Base-by-base conservation (phyloP, 2,113 vertebrate genomes). In the Natator depressus region DNA sequence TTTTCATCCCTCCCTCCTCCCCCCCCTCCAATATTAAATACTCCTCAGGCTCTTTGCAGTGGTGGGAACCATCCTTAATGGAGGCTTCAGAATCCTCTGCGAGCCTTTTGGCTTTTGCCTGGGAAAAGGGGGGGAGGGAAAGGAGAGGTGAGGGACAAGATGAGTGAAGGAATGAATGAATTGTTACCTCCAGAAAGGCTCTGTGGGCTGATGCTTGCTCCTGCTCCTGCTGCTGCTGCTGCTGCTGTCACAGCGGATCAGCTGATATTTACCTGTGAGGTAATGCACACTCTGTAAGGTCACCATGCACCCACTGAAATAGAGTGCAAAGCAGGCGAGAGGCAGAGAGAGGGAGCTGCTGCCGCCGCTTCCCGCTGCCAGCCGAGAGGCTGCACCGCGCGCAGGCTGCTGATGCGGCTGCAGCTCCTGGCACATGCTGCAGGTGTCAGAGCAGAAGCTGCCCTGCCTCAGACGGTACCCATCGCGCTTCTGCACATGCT, bases 211-310 rank as follows among this genome's bases (percentile, higher is more conserved):
- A 91, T 84, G 82, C 84, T 85, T 50, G 89, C 94, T 8, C 82
- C 81, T 80, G 57, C 85, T 53, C 88, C 80, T 65, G 42, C 19
- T 72, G 46, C 4, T 35, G 53, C 4, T 35, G 53, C 87, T 87
- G 89, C 83, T 35, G 75, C 12, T 80, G 51, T 82, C 38, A 90
- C 91, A 91, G 47, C 55, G 83, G 92, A 90, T 85, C 95, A 97
- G 95, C 94, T 80, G 96, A 69, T 95, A 96, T 95, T 97, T 97
- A 97, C 95, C 98, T 97, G 88, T 93, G 97, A 97, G 96, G 97
- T 98, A 98, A 98, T 97, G 96, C 96, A 93, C 98, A 96, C 97
- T 95, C 92, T 79, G 89, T 97, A 97, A 97, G 97, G 98, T 98
- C 97, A 89, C 91, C 97, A 98, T 97, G 98, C 97, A 89, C 94